Percentiles rank a stretch among this genome's conserved stretches.
These are phyloP conservation scores for Machimus atricapillus DNA, from an alignment of 2,888 invertebrate genomes.

Conservation along the genomic window DNA sequence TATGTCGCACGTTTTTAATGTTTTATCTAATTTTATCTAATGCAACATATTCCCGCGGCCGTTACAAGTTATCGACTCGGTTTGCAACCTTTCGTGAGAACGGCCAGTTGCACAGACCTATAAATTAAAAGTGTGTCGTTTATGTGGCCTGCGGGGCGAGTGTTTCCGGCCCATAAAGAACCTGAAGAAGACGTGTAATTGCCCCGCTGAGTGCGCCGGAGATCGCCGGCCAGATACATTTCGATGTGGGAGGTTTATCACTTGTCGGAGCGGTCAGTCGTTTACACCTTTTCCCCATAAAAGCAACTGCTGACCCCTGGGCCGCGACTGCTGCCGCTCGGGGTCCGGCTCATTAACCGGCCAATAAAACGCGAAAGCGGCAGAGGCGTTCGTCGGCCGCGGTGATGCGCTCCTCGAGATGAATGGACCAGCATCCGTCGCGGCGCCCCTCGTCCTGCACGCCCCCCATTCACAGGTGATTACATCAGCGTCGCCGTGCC, in stretches of 20 bases:
- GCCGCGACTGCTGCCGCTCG: background rate
- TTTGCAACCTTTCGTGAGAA: background rate
- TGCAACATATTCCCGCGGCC: no score
- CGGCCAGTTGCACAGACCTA: background rate
- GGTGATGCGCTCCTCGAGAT: background rate
- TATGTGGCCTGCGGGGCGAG: background rate
- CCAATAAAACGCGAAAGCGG: background rate
- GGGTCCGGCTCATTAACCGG: background rate
- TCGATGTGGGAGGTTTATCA: slow-evolving; percentile 8
- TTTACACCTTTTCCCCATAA: slow-evolving; percentile 16
- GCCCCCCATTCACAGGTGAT: background rate
- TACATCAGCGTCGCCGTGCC: background rate
- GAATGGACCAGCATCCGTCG: background rate
- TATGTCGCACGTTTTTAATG: no score
- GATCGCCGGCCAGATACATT: background rate
- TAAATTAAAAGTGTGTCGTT: background rate
- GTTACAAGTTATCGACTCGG: background rate
- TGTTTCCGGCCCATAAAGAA: slow-evolving; percentile 9
- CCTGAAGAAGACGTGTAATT: background rate
- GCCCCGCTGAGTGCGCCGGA: background rate
- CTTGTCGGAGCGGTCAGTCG: background rate
- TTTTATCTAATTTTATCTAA: no score
- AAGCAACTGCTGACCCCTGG: slow-evolving; percentile 5
- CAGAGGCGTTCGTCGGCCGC: background rate
- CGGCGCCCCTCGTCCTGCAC: background rate